Conservation (phyloP, 2,797 vertebrate genomes). For the Yasuhikotakia modesta region DNA sequence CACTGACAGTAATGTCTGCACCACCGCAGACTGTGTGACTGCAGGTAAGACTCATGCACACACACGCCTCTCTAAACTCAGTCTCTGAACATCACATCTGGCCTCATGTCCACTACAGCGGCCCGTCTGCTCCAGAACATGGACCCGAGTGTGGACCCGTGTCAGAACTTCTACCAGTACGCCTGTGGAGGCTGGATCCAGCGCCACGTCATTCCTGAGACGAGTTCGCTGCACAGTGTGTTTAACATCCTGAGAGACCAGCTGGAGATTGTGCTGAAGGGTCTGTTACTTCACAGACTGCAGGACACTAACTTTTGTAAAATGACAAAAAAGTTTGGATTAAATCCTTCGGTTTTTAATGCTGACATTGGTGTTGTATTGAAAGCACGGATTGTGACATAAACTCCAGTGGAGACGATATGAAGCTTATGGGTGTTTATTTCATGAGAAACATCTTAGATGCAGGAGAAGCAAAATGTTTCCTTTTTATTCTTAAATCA, state of each 20-base stretch:
- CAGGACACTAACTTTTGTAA: not conserved
- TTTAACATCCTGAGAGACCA: conserved; percentile 93
- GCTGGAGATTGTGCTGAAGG: conserved; percentile 94
- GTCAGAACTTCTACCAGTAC: conserved; percentile 93
- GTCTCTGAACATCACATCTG: not conserved
- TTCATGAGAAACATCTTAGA: no score
- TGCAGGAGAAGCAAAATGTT: no score
- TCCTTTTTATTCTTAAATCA: no score
- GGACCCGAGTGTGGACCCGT: conserved; percentile 84
- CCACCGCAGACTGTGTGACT: conserved; percentile 86
- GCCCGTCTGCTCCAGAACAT: conserved; percentile 93
- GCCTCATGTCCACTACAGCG: conserved; percentile 75
- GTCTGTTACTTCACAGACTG: conserved; percentile 69
- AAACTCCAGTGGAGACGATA: no score
- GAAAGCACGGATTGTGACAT: no score
- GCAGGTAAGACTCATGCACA: conserved; percentile 79
- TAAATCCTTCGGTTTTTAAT: not conserved
- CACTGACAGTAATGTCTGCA: conserved; percentile 75
- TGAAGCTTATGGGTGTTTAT: no score
- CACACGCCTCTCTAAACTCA: not conserved
- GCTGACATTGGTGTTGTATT: no score
- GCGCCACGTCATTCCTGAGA: conserved; percentile 90
- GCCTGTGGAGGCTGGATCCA: conserved; percentile 94
- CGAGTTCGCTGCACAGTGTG: conserved; percentile 91
- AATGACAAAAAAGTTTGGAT: not conserved